Evolutionary conservation across 2,888 invertebrate genomes (phyloP), one percentile per base, ranked within the genome.

Genomic region (Campoplex capitator): DNA sequence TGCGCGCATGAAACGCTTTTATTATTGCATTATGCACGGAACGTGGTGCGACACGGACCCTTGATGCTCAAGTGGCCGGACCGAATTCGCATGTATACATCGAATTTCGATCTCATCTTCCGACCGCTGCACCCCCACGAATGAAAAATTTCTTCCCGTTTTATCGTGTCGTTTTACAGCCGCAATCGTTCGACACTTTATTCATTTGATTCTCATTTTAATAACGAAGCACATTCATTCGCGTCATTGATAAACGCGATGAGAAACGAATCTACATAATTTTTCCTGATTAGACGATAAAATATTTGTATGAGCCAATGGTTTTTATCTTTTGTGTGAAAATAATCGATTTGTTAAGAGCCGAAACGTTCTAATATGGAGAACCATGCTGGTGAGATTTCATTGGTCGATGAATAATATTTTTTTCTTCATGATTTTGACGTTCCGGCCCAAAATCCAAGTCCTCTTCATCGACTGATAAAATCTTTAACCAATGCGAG

Each of bases 1-100:
- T 86, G 89, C 88, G 89, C 89, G 89, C 89, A 89, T 81, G 88
- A 88, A 85, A 86, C 89, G 88, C 88, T 88, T 89, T 89, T 90
- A 88, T 89, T 89, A 88, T 83, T 89, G 84, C 89, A 91, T 92
- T 92, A 92, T 91, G 87, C 91, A 90, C 90, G 90, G 89, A 62
- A 85, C 88, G 88, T 79, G 77, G 88, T 83, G 23, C 23, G 81
- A 86, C 83, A 88, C 82, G 83, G 83, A 83, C 88, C 88, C 89
- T 87, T 88, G 86, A 86, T 85, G 82, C 81, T 90, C 90, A 89
- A 92, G 91, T 90, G 89, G 80, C 89, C 90, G 88, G 88, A 86
- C 83, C 86, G 83, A 84, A 84, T 84, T 54, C 79, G 23, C 23
- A 38, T 67, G 78, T 18, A 56, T 35, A 23, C 83, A 80, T 79